A percentile compares a stretch with the other conserved stretches of the same genome.
These are phyloP conservation scores for Rhea americana DNA, from an alignment of 2,113 vertebrate genomes.

Conservation along the genomic window DNA sequence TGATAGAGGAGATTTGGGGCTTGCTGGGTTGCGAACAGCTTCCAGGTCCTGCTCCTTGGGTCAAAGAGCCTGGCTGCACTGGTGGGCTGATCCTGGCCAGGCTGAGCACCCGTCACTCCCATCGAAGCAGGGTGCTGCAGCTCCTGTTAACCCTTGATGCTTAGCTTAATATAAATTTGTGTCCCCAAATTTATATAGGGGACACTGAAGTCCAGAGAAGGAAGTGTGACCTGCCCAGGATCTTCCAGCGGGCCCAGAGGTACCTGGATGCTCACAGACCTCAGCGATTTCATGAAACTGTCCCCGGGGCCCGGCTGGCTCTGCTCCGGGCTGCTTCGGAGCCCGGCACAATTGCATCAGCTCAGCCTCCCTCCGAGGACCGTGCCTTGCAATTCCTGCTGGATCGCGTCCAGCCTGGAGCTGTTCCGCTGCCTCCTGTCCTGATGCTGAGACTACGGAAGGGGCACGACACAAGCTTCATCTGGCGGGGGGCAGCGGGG, in stretches of 20 bases:
- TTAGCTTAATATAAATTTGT: too few species aligned
- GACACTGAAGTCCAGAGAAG: neutral
- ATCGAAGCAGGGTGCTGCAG: accelerated
- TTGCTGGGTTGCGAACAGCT: neutral
- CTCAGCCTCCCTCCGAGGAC: neutral
- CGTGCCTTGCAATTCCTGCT: neutral
- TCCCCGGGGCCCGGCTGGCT: accelerated
- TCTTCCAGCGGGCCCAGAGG: neutral
- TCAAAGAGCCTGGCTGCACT: neutral
- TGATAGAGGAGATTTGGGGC: neutral
- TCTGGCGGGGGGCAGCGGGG: neutral
- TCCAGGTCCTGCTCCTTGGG: neutral
- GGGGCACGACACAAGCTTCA: accelerated
- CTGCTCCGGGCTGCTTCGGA: neutral
- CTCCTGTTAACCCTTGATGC: too few species aligned
- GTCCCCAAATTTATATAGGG: accelerated
- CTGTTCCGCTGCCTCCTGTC: accelerated
- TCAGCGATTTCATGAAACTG: neutral
- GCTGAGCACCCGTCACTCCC: neutral
- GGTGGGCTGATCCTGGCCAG: neutral
- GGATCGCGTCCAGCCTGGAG: neutral
- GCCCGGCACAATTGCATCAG: neutral
- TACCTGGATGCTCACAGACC: neutral
- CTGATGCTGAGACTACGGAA: accelerated
- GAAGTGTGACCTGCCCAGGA: accelerated